Base-by-base conservation (phyloP, 2,888 invertebrate genomes). In the Luperina testacea region DNA sequence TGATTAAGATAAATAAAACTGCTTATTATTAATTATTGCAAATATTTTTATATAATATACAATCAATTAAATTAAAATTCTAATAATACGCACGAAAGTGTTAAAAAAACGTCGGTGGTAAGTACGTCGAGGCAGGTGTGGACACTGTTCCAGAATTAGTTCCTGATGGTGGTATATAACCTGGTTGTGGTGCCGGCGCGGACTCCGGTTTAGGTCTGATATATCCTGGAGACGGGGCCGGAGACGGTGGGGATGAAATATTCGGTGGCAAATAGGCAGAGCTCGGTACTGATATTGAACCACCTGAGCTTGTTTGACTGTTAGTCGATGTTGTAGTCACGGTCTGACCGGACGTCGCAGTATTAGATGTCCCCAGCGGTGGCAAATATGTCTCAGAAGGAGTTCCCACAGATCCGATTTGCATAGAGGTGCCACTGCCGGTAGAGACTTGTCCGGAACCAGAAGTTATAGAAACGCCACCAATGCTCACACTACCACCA, bases 21-120 rank as follows among this genome's bases (percentile, higher is more conserved):
- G 11, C 59, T 27, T 71, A 24, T 27, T 57, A 13, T 38, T 27
- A 32, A 59, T 72, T 68, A 68, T 15, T 68, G 38, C 45, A 78
- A 78, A 63, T 78, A 61, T 57, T 81, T 72, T 84, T 64, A 57
- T 77, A 53, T 61, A 48, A 53, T 61, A 48, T 68, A 83, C 61
- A 82, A 77, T 53, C 11, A 38, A 77, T 45, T 61, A 53, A 61
- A 77, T 65, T n/a, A 53, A 70, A 48, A 45, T 27, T n/a, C 38
- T 42, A 57, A 38, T 53, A n/a, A 20, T n/a, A 53, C 15, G 69
- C 38, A 59, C 1, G 65, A 48, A 70, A 8, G 3, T 72, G 71
- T 84, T 64, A 85, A 91, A 92, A 94, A 80, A 94, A 92, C 70
- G 94, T 89, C 42, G 96, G 96, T 59, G 96, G 96, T 81, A 96